Base-by-base conservation (phyloP, 2,113 vertebrate genomes). In the Mobula birostris region DNA sequence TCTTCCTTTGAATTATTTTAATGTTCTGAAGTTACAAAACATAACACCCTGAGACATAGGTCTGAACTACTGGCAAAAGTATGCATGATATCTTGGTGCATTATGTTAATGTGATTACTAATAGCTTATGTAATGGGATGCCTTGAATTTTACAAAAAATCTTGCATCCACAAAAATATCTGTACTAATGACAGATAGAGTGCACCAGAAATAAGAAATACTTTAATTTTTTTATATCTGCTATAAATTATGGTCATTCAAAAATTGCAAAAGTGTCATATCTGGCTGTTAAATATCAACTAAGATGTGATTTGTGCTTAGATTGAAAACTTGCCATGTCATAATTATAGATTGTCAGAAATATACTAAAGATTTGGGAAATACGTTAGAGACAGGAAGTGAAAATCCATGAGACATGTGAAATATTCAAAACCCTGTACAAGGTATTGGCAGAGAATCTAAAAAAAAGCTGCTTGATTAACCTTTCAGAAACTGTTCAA, bases 381-480 rank as follows among this genome's bases (percentile, higher is more conserved):
- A 74, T 56, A 19, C 66, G 48, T 93, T 93, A 27, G 68, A 48
- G 70, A 21, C 68, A 93, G 19, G 70, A 48, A 93, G 48, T 24
- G 66, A 93, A 74, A 93, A 72, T 56, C 68, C 36, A 93, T 93
- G 56, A 93, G 85, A 1, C 4, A 15, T 70, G 74, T 93, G 68
- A 48, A 93, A 70, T 74, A 93, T 93, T 29, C 48, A 93, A 93
- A 70, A 93, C 19, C 36, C 68, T 29, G 91, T 74, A 93, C 24
- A 19, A 11, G 70, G 9, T 11, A 74, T 93, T 93, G 91, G 68
- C 68, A 93, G 91, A 27, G 40, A 27, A 56, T 93, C 40, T 74
- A 24, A 24, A 74, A 56, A 63, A 40, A 93, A 93, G 40, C 70
- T 24, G 48, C 68, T 74, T 24, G 74, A 29, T 93, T 70, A 93